These are phyloP conservation scores for Galemys pyrenaicus DNA, from an alignment of 2,113 vertebrate species.

Conservation along the genomic window DNA sequence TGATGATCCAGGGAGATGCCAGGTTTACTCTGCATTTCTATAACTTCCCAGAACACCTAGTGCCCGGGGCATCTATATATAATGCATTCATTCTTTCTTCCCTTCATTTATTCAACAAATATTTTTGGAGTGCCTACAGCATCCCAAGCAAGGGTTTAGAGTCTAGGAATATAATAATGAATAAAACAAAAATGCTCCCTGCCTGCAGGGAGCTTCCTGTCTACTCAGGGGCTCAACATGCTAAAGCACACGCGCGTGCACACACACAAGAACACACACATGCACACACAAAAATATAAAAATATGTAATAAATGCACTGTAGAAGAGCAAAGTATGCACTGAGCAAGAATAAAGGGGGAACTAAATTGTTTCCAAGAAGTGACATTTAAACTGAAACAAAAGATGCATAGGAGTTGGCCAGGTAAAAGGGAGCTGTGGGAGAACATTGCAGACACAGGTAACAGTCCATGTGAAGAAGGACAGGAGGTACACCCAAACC, in stretches of 20 bases:
- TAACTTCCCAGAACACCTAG: slow-evolving; percentile 42
- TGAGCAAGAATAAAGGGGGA: slow-evolving; percentile 39
- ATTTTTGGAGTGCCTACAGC: not conserved
- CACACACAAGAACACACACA: not conserved
- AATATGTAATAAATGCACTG: not conserved
- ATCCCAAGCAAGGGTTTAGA: not conserved
- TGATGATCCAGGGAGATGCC: slow-evolving; percentile 27
- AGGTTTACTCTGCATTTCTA: slow-evolving; percentile 23
- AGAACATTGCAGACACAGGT: not conserved
- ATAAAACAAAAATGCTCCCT: not conserved
- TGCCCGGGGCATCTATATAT: not conserved
- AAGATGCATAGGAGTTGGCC: slow-evolving; percentile 15
- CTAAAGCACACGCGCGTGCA: not conserved
- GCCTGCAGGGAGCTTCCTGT: not conserved
- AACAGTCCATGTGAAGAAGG: not conserved
- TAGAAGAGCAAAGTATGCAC: slow-evolving; percentile 35
- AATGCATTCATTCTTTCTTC: not conserved
- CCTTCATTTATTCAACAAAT: slow-evolving; percentile 30
- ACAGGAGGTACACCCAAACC: not conserved
- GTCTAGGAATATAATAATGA: not conserved
- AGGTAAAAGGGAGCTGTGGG: not conserved
- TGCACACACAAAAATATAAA: too few species aligned
- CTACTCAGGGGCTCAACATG: not conserved
- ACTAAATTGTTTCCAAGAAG: slow-evolving; percentile 39
- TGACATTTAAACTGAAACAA: slow-evolving; percentile 53